These are phyloP conservation scores for Danionella cerebrum DNA, from an alignment of 2,113 vertebrate genomes.

Conservation along the genomic window DNA sequence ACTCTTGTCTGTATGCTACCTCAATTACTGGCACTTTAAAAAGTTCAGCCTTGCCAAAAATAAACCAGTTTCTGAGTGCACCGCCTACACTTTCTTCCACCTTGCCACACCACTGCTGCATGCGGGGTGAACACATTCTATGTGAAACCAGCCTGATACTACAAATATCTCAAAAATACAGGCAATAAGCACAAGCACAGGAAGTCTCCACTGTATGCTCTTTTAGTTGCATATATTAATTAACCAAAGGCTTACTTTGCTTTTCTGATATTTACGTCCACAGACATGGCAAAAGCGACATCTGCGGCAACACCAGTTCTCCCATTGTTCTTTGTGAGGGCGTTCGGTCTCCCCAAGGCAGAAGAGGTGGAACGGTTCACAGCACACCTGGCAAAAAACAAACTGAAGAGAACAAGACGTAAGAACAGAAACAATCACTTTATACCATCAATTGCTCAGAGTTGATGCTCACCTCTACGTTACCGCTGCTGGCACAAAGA, in stretches of 20 bases:
- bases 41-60: too few species aligned
- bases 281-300: conserved; percentile 97
- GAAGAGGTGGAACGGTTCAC: conserved; percentile 97
- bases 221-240: too few species aligned
- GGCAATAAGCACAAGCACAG: too few species aligned
- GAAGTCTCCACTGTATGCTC: too few species aligned
- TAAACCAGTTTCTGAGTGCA: too few species aligned
- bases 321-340: conserved; percentile 92
- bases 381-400: conserved; percentile 98
- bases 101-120: too few species aligned
- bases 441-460: not conserved
- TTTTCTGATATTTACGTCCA: conserved; percentile 89
- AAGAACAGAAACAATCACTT: not conserved
- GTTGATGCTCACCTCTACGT: conserved; percentile 83
- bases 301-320: conserved; percentile 97
- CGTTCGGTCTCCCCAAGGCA: conserved; percentile 94
- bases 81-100: too few species aligned
- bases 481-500: conserved; percentile 96
- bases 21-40: too few species aligned
- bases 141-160: too few species aligned
- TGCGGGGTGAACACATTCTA: too few species aligned
- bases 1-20: too few species aligned
- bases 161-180: too few species aligned
- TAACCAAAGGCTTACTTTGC: conserved; percentile 95
- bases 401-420: conserved; percentile 65